Base-by-base conservation (phyloP, 23 tunicate species). In the Clavelina lepadiformis region DNA sequence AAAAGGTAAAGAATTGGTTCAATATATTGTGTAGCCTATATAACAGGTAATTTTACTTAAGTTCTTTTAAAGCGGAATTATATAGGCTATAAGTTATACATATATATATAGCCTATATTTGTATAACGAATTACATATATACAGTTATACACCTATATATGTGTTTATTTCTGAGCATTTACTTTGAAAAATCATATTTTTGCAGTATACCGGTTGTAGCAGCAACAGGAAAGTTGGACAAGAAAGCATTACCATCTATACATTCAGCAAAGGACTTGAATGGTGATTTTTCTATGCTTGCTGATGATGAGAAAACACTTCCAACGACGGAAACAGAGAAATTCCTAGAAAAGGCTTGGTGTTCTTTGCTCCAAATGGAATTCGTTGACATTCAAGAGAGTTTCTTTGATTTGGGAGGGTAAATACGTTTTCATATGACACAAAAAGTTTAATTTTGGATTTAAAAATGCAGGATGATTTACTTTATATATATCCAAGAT, bases 391-490 rank as follows among this genome's bases (percentile, higher is more conserved):
- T 72, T 1, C 66, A 82, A 27, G 92, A 91, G 56, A 91, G 92
- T 68, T 89, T 89, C 38, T 89, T 89, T 35, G 97, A 89, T 49
- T 80, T 89, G 15, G 97, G 97, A 50, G 97, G 97, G 97, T 89
- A 56, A 56, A 64, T 31, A 23, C 22, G n/a, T n/a, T n/a, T n/a
- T 59, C 11, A 23, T 22, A 20, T 0, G 31, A 30, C 11, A 20
- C 0, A 20, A 20, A 46, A n/a, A 46, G n/a, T 19, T 46, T 20
- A 19, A n/a, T n/a, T n/a, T n/a, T n/a, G n/a, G n/a, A n/a, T n/a
- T n/a, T n/a, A n/a, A n/a, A n/a, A n/a, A n/a, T n/a, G n/a, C n/a
- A n/a, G n/a, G n/a, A n/a, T n/a, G n/a, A n/a, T n/a, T n/a, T n/a
- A n/a, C n/a, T n/a, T n/a, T n/a, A n/a, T n/a, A n/a, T n/a, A n/a